These are phyloP conservation scores for Paratrypauchen microcephalus DNA, from an alignment of 2,797 vertebrate species.

Conservation along the genomic window DNA sequence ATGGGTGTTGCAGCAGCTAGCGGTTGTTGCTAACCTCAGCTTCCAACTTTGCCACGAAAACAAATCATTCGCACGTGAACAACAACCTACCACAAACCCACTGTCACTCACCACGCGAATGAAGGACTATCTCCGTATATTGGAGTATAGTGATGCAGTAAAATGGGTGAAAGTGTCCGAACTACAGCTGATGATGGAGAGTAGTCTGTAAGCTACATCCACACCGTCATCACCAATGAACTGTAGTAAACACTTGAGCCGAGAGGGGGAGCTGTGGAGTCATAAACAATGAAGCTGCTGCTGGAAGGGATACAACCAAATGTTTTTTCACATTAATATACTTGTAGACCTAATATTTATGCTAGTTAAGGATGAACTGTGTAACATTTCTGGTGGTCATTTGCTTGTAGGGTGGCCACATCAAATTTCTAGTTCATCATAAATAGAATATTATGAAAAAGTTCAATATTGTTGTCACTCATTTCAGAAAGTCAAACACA, in stretches of 20 bases:
- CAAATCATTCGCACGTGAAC: neutral
- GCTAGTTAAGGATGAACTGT: too few species aligned
- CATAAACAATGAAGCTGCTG: neutral
- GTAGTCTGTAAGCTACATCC: slow-evolving; percentile 10
- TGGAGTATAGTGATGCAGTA: slow-evolving; percentile 22
- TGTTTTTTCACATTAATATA: neutral
- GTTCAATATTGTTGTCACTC: too few species aligned
- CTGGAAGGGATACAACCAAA: neutral
- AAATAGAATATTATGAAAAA: too few species aligned
- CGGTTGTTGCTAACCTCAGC: slow-evolving; percentile 19
- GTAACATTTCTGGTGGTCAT: too few species aligned
- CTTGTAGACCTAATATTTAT: too few species aligned
- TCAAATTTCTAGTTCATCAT: too few species aligned
- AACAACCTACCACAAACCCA: neutral
- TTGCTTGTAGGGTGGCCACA: too few species aligned
- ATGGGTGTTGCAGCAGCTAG: slow-evolving; percentile 7
- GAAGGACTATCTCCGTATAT: slow-evolving; percentile 21
- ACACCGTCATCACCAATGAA: slow-evolving; percentile 26
- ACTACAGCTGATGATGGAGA: slow-evolving; percentile 14
- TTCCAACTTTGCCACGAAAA: neutral
- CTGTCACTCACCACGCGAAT: slow-evolving; percentile 46
- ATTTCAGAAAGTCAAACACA: too few species aligned
- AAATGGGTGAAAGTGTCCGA: slow-evolving; percentile 11
- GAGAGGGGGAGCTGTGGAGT: slow-evolving; percentile 34
- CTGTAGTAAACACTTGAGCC: neutral